Evolutionary conservation across 2,113 vertebrate genomes (phyloP).

Genomic region (Mobula birostris): DNA sequence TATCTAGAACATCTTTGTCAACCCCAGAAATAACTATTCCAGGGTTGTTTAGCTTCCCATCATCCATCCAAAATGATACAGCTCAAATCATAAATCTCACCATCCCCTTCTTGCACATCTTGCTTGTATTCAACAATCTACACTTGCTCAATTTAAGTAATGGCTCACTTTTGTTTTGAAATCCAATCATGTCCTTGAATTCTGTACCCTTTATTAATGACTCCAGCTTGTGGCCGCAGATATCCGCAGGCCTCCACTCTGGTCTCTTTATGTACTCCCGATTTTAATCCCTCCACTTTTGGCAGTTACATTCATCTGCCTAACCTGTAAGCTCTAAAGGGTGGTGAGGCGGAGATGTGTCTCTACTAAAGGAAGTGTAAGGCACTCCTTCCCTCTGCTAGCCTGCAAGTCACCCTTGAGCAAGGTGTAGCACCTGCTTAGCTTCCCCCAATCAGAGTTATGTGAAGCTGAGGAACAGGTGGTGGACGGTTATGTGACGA

Average conservation of each 20-base stretch:
- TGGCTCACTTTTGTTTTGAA: background rate
- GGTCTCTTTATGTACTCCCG: background rate
- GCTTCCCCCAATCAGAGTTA: no score
- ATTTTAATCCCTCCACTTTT: background rate
- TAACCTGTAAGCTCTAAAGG: background rate
- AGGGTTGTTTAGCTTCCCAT: background rate
- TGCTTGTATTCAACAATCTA: background rate
- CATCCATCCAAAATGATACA: background rate
- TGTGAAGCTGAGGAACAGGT: no score
- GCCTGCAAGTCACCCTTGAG: no score
- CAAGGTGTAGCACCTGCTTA: no score
- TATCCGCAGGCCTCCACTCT: background rate
- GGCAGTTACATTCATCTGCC: background rate
- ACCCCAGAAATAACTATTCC: background rate
- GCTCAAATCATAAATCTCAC: background rate
- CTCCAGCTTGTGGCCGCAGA: background rate
- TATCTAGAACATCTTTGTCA: background rate
- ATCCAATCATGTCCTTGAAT: background rate
- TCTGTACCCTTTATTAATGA: no score
- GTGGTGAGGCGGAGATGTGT: no score
- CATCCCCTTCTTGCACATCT: background rate
- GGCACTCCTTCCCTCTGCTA: no score
- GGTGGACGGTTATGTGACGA: no score
- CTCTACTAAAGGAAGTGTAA: no score
- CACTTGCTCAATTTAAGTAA: background rate